Evolutionary conservation across 2,888 invertebrate genomes (phyloP).

Genomic region (Camponotus fellah): DNA sequence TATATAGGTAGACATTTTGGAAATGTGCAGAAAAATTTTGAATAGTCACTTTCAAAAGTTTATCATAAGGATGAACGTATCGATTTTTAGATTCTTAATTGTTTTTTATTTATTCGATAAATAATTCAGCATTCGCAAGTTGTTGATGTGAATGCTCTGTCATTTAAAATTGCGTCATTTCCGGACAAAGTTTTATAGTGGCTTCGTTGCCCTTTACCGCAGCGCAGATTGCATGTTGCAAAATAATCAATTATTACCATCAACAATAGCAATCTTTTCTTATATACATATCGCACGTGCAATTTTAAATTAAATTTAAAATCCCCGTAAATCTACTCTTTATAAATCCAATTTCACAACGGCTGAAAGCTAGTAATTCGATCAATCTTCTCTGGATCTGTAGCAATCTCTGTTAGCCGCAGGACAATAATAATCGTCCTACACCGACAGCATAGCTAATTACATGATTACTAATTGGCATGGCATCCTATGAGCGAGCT

Average conservation of each 20-base stretch:
- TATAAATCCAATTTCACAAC: slow-evolving; percentile 14
- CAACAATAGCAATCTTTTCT: not conserved
- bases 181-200: not conserved
- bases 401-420: slow-evolving; percentile 15
- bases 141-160: not conserved
- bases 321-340: slow-evolving; percentile 1
- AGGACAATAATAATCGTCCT: slow-evolving; percentile 51
- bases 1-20: not conserved
- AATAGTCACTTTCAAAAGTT: not conserved
- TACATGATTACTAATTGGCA: slow-evolving; percentile 67
- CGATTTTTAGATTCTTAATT: not conserved
- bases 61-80: not conserved
- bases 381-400: slow-evolving; percentile 15
- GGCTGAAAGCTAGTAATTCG: slow-evolving; percentile 33
- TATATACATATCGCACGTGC: not conserved
- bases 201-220: not conserved
- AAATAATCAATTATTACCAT: not conserved
- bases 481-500: slow-evolving; percentile 47
- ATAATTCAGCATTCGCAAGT: not conserved
- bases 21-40: not conserved
- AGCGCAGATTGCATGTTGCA: not conserved
- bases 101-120: not conserved
- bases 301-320: slow-evolving; percentile 23
- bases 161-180: not conserved
- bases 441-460: slow-evolving; percentile 53